Evolutionary conservation across 1,140 invertebrate species (phyloP).

Genomic region (Thaumatotibia leucotreta): DNA sequence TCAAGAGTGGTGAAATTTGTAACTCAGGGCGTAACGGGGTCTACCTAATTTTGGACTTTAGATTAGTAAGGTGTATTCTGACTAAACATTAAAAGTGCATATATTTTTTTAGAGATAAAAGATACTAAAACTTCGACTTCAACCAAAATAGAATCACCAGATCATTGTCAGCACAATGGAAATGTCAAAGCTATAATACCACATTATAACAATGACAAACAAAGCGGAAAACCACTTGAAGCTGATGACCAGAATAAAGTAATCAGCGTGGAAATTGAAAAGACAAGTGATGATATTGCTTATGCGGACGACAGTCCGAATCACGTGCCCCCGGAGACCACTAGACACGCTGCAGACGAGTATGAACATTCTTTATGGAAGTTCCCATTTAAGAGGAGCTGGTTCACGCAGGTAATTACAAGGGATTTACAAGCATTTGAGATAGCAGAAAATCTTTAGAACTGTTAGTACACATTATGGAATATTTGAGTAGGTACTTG

Average conservation of each 20-base stretch:
- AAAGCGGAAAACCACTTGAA: constrained; percentile 20
- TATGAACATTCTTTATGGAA: constrained; percentile 76
- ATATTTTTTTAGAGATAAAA: constrained; percentile 44
- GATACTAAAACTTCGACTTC: constrained; percentile 37
- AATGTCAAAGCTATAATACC: constrained; percentile 50
- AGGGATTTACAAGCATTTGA: not conserved
- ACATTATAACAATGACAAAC: constrained; percentile 40
- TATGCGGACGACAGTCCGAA: constrained; percentile 30
- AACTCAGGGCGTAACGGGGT: no score
- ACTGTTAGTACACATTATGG: no score
- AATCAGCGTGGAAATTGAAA: constrained; percentile 39
- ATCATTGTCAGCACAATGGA: constrained; percentile 68
- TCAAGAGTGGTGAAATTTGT: no score
- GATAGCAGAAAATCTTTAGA: no score
- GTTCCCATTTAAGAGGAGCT: constrained; percentile 75
- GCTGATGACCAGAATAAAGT: constrained; percentile 31
- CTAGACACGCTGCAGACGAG: constrained; percentile 51
- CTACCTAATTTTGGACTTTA: no score
- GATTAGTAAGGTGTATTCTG: no score
- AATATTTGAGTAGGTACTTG: no score
- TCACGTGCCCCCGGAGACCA: constrained; percentile 39
- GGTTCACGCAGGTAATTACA: constrained; percentile 71
- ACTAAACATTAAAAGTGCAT: not conserved
- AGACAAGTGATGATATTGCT: constrained; percentile 37
- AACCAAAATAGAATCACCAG: constrained; percentile 37